Conservation (phyloP, 2,888 invertebrate species). For the Megamerina dolium region DNA sequence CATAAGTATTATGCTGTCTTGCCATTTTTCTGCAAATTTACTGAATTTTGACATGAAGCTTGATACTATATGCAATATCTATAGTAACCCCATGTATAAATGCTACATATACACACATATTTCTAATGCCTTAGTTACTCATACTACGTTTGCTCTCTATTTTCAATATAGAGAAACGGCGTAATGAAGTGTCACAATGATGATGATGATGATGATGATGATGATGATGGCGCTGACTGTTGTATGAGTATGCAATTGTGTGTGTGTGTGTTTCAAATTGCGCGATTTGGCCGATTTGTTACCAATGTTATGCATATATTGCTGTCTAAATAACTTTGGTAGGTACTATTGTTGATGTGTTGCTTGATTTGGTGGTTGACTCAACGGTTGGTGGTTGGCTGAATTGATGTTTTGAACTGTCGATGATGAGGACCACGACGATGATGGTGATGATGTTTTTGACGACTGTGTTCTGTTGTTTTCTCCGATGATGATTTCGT, state of each 20-base stretch:
- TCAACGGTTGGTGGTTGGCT: conserved; percentile 4
- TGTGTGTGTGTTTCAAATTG: conserved; percentile 9
- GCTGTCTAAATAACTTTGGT: conserved; percentile 1
- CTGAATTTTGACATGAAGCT: not conserved
- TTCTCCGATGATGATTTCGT: no score
- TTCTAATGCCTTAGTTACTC: no score
- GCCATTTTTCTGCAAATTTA: conserved; percentile 5
- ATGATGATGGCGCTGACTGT: not conserved
- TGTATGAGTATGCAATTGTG: not conserved
- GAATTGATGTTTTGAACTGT: not conserved
- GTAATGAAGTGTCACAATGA: no score
- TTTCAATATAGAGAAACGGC: no score
- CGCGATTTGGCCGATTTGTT: conserved; percentile 14
- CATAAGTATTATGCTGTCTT: conserved; percentile 2
- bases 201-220: not conserved
- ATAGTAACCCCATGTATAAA: no score
- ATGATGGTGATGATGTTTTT: conserved; percentile 9
- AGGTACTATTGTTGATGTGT: conserved; percentile 11
- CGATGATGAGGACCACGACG: not conserved
- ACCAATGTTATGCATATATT: conserved; percentile 9
- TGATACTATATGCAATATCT: no score
- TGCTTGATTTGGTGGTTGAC: no score
- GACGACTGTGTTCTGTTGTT: not conserved
- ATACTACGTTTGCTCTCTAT: no score
- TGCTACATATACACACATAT: no score